phyloP scores from a whole-genome alignment of 2,797 vertebrate genomes.

The Calcarius lapponicus region DNA sequence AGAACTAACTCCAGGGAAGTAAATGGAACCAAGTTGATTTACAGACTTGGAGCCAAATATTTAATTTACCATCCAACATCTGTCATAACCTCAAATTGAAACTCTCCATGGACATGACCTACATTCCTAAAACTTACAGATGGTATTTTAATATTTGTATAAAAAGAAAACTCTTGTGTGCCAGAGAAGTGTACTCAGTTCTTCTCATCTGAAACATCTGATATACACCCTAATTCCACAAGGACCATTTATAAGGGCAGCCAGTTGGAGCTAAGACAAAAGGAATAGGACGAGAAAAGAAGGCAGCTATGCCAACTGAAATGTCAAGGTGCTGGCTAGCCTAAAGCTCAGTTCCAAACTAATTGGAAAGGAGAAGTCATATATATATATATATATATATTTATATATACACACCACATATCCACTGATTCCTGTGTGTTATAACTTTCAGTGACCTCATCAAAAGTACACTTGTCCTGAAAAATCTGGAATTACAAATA shows the following conservation, averaged over 20 bases:
- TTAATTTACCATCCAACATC: conserved; percentile 46
- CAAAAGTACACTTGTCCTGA: neutral
- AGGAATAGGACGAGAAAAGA: conserved; percentile 23
- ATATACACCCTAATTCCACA: conserved; percentile 28
- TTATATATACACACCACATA: neutral
- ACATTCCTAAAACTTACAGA: conserved; percentile 52
- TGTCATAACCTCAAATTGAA: conserved; percentile 51
- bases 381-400: neutral
- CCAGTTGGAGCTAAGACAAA: conserved; percentile 47
- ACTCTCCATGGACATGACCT: conserved; percentile 34
- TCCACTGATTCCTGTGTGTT: neutral
- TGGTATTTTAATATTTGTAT: conserved; percentile 59
- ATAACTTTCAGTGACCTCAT: neutral
- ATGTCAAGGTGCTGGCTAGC: conserved; percentile 54
- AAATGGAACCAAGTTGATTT: conserved; percentile 9
- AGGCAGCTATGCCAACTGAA: conserved; percentile 24
- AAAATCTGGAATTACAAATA: neutral
- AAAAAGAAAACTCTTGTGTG: conserved; percentile 10
- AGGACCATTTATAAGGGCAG: conserved; percentile 55
- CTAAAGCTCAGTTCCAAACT: conserved; percentile 12
- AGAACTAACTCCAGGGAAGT: conserved; percentile 41
- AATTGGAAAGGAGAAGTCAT: neutral
- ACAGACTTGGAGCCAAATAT: conserved; percentile 40
- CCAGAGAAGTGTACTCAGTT: neutral
- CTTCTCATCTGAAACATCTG: conserved; percentile 25